Percentiles rank a stretch among this genome's conserved stretches.
Conservation (phyloP, 2,113 vertebrate species). For the Oophaga pumilio region DNA sequence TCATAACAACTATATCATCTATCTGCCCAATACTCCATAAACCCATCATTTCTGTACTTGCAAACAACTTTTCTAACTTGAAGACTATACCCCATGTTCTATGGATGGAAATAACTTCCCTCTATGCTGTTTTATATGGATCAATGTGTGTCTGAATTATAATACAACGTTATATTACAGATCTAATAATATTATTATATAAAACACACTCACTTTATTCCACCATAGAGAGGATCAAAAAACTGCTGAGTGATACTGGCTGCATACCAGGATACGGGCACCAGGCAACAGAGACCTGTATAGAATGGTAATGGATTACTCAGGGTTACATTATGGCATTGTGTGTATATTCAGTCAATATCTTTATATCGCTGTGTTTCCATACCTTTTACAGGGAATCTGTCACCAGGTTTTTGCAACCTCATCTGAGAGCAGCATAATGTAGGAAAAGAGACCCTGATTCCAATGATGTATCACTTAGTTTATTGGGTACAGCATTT, state of each 20-base stretch:
- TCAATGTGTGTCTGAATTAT: background rate
- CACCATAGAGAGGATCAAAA: constrained; percentile 64
- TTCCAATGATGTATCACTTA: too few relatives aligned
- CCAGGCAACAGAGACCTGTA: constrained; percentile 69
- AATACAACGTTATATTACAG: background rate
- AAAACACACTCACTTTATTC: constrained; percentile 69
- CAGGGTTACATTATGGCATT: background rate
- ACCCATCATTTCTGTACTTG: too few relatives aligned
- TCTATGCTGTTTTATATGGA: background rate
- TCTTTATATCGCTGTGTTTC: background rate
- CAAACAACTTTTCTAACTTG: too few relatives aligned
- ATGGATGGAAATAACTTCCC: too few relatives aligned
- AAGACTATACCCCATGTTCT: too few relatives aligned
- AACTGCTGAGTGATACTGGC: constrained; percentile 67
- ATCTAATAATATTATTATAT: background rate
- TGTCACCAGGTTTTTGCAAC: too few relatives aligned
- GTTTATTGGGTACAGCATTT: too few relatives aligned
- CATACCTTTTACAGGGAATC: background rate
- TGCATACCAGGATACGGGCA: constrained; percentile 74
- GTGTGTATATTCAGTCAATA: background rate
- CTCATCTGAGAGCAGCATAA: too few relatives aligned
- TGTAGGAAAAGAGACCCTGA: too few relatives aligned
- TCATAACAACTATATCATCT: too few relatives aligned
- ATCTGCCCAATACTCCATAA: too few relatives aligned
- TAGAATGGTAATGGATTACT: background rate